Base-by-base conservation (phyloP, 2,113 vertebrate genomes). In the Anolis sagrei region DNA sequence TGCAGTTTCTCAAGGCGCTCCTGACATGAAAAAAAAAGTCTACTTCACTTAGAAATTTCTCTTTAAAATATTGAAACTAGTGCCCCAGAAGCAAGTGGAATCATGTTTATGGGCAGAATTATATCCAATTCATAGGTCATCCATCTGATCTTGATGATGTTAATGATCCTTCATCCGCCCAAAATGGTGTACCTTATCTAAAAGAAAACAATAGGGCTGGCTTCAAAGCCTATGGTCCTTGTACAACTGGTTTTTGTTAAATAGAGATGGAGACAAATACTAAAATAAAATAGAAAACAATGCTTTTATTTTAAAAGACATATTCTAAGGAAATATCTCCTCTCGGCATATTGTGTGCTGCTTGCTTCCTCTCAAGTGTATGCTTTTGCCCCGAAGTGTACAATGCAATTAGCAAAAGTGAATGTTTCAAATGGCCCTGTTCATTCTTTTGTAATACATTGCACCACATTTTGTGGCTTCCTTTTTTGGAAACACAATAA, bases 331-430 rank as follows among this genome's bases (percentile, higher is more conserved):
- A 62, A 86, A 62, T 58, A 9, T 79, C 62, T 79, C 36, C 84
- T 29, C 29, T 25, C 21, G 32, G 77, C 54, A 79, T 34, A 79
- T 44, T 29, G 34, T 86, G 77, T 27, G 39, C 36, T 72, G 29
- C 36, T 77, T 21, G 23, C 9, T 11, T 29, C 21, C 62, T 34
- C 54, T 36, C 68, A 34, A 73, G 36, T 73, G 77, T 73, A 73
- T 32, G 44, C 29, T 73, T 86, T 77, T 86, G 77, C 76, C 84
- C 84, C 79, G 34, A 85, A 85, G 84, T 79, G 54, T 85, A 73
- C 76, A 85, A 79, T 85, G 84, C 36, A 85, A 86, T 86, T 86
- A 74, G 39, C 2, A 5, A 7, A 62, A 82, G 74, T 77, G 49
- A 77, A 82, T 73, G 66, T 87, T 87, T 48, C 10, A 82, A 82